Evolutionary conservation across 92 coral and sea anemone species (phyloP).

Genomic region (Diadumene lineata): DNA sequence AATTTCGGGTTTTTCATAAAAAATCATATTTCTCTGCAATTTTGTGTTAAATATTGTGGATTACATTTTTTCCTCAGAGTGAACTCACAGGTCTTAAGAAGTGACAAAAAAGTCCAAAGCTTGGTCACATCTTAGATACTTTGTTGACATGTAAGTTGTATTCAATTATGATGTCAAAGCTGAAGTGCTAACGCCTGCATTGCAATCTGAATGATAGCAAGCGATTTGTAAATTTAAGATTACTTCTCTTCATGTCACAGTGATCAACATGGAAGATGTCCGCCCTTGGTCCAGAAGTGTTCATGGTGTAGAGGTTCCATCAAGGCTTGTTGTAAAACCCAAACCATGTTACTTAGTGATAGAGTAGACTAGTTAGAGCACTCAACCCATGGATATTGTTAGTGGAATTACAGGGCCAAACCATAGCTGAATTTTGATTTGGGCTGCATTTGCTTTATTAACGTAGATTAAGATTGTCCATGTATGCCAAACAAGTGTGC

Average conservation of each 20-base stretch:
- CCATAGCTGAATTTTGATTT: no score
- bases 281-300: background rate
- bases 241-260: conserved; percentile 9
- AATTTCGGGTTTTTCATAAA: background rate
- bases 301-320: background rate
- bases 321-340: conserved; percentile 18
- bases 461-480: background rate
- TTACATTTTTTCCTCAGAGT: conserved; percentile 40
- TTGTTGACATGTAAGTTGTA: conserved; percentile 29
- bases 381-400: conserved; percentile 22
- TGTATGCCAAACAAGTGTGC: conserved; percentile 36
- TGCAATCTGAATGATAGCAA: background rate
- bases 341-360: background rate
- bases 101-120: conserved; percentile 17
- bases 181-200: background rate
- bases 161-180: background rate
- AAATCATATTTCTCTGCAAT: no score
- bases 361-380: conserved; percentile 18
- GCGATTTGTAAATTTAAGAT: background rate
- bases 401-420: no score
- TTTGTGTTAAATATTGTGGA: conserved; percentile 6
- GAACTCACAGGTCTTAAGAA: conserved; percentile 16
- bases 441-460: conserved; percentile 27
- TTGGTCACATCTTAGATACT: conserved; percentile 18
- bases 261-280: conserved; percentile 5